Base-by-base conservation (phyloP, 2,113 vertebrate species). In the Macrotus californicus region DNA sequence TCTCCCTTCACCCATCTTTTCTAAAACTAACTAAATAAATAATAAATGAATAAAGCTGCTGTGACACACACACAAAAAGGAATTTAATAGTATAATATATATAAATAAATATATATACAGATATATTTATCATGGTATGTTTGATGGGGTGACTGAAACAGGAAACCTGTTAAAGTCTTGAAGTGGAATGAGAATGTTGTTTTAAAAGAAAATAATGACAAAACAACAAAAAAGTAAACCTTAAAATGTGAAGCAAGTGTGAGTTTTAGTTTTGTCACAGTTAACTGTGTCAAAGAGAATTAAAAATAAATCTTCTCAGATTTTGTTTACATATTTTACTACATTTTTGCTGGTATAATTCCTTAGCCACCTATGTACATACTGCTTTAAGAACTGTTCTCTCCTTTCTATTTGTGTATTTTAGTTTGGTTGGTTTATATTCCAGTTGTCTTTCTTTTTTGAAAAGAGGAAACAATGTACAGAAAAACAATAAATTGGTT, bases 261-360 rank as follows among this genome's bases (percentile, higher is more conserved):
- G 98, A 99, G 99, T 98, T 99, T 98, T 98, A 98, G 98, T 98
- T 99, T 99, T 98, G 99, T 99, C 99, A 99, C 99, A 99, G 99
- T 99, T 98, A 98, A 97, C 99, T 99, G 98, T 99, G 99, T 99
- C 98, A 99, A 99, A 98, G 93, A 98, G 95, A 98, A 96, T 95
- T 96, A 26, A 41, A 48, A 98, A 91, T 96, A 96, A 97, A 96
- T 93, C 88, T 96, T 97, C 97, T 97, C 97, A 98, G 98, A 98
- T 99, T 99, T 99, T 99, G 99, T 99, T 99, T 99, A 99, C 99
- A 99, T 99, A 99, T 99, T 99, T 99, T 99, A 99, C 98, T 99
- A 99, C 98, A 98, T 99, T 98, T 98, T 99, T 99, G 98, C 98
- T 98, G 98, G 98, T 98, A 98, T 99, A 98, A 98, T 99, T 99